Evolutionary conservation across 92 coral and sea anemone species (phyloP), one percentile per base, ranked within the genome.

Genomic region (Zoanthus sociatus): DNA sequence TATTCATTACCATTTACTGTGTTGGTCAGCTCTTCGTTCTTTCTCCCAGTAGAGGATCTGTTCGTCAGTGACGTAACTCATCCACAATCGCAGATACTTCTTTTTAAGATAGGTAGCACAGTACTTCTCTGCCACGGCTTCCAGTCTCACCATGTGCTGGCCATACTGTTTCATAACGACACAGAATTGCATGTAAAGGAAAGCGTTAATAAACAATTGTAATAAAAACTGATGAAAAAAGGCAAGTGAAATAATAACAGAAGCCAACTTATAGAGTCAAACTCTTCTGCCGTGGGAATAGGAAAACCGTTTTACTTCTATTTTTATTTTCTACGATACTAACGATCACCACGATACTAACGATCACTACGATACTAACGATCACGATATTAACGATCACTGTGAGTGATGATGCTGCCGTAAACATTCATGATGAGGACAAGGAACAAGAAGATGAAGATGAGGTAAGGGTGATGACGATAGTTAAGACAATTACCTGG

Each of bases 11-110:
- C 95, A 92, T 61, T 90, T 90, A 87, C 86, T 91, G 78, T 97
- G 99, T 60, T 95, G 94, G 47, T 97, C 97, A 14, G 96, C 99
- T 77, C 78, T 89, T 69, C 94, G 91, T 68, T 97, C 99, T 69
- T 97, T 97, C 88, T 97, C 97, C 99, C 99, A 97, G 68, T 90
- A 92, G 79, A 95, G 75, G 87, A 97, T 89, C 88, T 96, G 97
- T 86, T 97, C 96, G 26, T 93, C 95, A 10, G 94, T 97, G 15
- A 95, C 94, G 70, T 85, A 97, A 76, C 92, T 94, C 78, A 93
- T 95, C 99, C 99, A 97, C 64, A 79, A 55, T 76, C 89, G 84
- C 71, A 93, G 88, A 91, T 95, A 97, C 81, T 95, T 97, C 77
- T 84, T 92, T 72, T 88, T 79, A 50, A 95, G 89, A 82, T 82